Evolutionary conservation across 2,113 vertebrate genomes (phyloP), one percentile per base, ranked within the genome.

Genomic region (Microcebus tavaratra): DNA sequence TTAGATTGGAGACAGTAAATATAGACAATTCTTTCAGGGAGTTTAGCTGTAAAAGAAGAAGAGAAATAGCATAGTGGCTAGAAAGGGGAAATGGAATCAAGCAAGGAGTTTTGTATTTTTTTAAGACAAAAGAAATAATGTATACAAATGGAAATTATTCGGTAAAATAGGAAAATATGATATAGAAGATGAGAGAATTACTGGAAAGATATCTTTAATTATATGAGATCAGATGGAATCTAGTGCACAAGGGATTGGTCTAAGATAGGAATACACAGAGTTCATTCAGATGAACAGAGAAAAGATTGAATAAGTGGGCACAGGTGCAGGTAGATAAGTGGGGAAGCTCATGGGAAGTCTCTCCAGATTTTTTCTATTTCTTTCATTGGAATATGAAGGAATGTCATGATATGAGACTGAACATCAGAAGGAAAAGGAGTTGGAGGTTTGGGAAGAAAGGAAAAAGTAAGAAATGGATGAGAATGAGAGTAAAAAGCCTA

Each of bases 381-480:
- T 73, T n/a, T 87, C 29, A 63, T 34, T 94, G 67, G 96, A 84
- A 92, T 88, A 72, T 21, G 53, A 94, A 87, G 80, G 53, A 78
- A 86, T 55, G 17, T 70, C 39, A 72, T 91, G 59, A 90, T 80
- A 39, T 59, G 82, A 90, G 21, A 84, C 63, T 57, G 4, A 83
- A 78, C 39, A 76, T 76, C 8, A 8, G 8, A 31, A 21, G 23
- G 48, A 27, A 31, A 57, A 17, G 42, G 11, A 80, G 15, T 17
- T 87, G n/a, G 61, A 78, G 73, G 21, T 91, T 61, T 85, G 90
- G 96, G 50, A 81, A 78, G 78, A 96, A 91, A 90, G 53, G 36
- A 39, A 94, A 67, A 95, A 27, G 34, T 55, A 65, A 79, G 42
- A 68, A 91, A 90, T 76, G 34, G 21, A 57, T 48, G 9, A 67